phyloP scores from a whole-genome alignment of 2,797 vertebrate genomes.

The Tamandua tetradactyla region DNA sequence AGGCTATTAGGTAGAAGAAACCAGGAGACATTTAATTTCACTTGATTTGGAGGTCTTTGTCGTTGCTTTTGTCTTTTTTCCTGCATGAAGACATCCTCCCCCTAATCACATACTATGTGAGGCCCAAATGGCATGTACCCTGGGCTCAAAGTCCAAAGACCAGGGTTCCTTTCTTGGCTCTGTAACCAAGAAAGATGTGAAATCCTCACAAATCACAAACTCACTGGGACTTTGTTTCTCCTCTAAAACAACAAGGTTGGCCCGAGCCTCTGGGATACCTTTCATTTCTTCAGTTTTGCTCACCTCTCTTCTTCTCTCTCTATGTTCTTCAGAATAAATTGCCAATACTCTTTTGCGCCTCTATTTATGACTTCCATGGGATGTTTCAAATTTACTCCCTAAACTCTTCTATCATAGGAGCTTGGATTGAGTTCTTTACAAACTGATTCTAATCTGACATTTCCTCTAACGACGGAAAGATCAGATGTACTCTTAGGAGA shows the following conservation, averaged over 20 bases:
- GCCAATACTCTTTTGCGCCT: neutral
- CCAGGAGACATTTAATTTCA: neutral
- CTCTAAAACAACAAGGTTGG: neutral
- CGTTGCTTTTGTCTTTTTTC: neutral
- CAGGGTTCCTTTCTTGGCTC: neutral
- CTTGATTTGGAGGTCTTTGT: neutral
- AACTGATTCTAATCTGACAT: neutral
- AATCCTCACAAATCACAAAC: neutral
- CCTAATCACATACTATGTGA: neutral
- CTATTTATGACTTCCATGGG: neutral
- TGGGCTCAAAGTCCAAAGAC: neutral
- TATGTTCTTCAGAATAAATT: neutral
- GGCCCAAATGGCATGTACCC: neutral
- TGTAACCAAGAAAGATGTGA: neutral
- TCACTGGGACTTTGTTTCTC: neutral
- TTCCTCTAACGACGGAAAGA: neutral
- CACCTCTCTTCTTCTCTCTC: neutral
- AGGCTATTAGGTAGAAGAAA: fast-evolving
- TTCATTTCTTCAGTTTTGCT: neutral
- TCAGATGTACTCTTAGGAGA: neutral
- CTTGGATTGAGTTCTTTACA: neutral
- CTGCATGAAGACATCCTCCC: neutral
- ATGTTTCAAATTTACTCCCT: neutral
- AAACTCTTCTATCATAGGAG: neutral
- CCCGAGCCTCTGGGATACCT: neutral